These are phyloP conservation scores for Nymphalis c-album DNA, from an alignment of 2,888 invertebrate genomes.

Conservation along the genomic window DNA sequence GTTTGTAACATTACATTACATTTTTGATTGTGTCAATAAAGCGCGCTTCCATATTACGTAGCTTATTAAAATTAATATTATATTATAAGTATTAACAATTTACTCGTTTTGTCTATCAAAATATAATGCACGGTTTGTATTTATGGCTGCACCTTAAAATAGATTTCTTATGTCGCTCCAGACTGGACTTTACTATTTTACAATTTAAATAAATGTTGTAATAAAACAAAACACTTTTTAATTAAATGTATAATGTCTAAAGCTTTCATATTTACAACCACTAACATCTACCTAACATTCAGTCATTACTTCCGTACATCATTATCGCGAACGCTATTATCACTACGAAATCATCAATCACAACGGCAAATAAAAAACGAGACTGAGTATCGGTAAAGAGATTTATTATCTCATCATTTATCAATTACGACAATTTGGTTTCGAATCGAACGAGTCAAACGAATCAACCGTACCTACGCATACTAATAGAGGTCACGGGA, in stretches of 20 bases:
- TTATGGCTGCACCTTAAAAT: background rate
- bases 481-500: slow-evolving; percentile 49
- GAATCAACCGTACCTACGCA: slow-evolving; percentile 63
- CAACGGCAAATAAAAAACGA: slow-evolving; percentile 76
- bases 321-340: slow-evolving; percentile 79
- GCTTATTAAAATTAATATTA: background rate
- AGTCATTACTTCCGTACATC: slow-evolving; percentile 76
- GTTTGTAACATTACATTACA: slow-evolving; percentile 7
- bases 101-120: background rate
- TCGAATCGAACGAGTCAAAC: slow-evolving; percentile 59
- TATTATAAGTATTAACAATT: background rate
- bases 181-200: background rate
- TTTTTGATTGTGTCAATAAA: slow-evolving; percentile 19
- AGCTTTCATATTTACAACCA: slow-evolving; percentile 79
- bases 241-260: slow-evolving; percentile 78
- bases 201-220: slow-evolving; percentile 23
- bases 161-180: background rate
- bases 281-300: slow-evolving; percentile 76
- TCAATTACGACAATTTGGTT: slow-evolving; percentile 65
- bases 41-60: slow-evolving; percentile 41
- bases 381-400: slow-evolving; percentile 76
- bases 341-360: slow-evolving; percentile 75
- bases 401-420: slow-evolving; percentile 63
- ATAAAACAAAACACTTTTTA: slow-evolving; percentile 61
- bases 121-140: slow-evolving; percentile 1